A percentile compares a stretch with the other conserved stretches of the same genome.
These are phyloP conservation scores for Lamproptera curius DNA, from an alignment of 2,888 invertebrate genomes.

Conservation along the genomic window DNA sequence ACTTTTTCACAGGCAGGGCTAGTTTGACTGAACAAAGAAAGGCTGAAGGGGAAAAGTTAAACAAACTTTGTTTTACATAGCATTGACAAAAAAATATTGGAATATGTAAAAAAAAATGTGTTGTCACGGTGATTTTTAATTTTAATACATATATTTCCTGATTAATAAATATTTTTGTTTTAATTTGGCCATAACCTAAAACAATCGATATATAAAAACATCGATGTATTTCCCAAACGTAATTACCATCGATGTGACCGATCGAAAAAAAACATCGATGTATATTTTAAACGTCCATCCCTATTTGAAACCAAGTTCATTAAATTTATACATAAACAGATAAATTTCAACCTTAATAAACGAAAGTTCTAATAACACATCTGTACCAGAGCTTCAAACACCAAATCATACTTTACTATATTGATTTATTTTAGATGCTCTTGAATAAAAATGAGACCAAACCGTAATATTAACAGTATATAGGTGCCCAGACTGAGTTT, in stretches of 20 bases:
- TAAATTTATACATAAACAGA: too few relatives aligned
- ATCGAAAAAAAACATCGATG: conserved; percentile 18
- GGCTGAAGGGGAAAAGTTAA: conserved; percentile 24
- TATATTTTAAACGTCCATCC: conserved; percentile 2
- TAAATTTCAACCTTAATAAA: too few relatives aligned
- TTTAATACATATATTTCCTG: neutral
- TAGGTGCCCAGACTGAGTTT: too few relatives aligned
- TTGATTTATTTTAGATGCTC: too few relatives aligned
- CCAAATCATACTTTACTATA: too few relatives aligned
- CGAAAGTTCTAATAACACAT: too few relatives aligned
- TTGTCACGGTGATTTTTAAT: neutral
- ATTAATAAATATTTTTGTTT: neutral
- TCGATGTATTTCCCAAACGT: conserved; percentile 15
- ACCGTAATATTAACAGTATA: too few relatives aligned
- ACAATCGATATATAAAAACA: neutral
- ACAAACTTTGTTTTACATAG: conserved; percentile 22
- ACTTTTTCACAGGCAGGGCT: conserved; percentile 21
- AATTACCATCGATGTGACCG: conserved; percentile 14
- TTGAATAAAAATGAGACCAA: too few relatives aligned
- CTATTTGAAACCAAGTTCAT: too few relatives aligned
- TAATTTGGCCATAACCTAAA: neutral
- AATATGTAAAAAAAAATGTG: neutral
- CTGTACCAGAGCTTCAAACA: too few relatives aligned
- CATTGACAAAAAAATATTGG: conserved; percentile 15
- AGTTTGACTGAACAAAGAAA: conserved; percentile 22